Conservation (phyloP, 2,888 invertebrate genomes). For the Sarcophaga subvicina region DNA sequence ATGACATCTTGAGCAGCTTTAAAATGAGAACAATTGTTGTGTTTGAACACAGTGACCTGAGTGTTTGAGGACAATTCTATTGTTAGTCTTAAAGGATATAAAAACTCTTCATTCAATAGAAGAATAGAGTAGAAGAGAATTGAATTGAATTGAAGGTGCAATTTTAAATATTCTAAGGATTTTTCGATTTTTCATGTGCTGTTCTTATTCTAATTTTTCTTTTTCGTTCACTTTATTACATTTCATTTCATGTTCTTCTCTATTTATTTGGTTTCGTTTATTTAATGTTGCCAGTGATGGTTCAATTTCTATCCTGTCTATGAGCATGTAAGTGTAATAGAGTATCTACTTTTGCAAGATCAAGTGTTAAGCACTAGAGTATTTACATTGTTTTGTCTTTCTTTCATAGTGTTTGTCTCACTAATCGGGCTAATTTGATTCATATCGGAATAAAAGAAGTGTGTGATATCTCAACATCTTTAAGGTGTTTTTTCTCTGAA, state of each 20-base stretch:
- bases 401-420: constrained; percentile 19
- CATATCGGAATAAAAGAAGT: constrained; percentile 22
- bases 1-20: constrained; percentile 55
- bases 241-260: not conserved
- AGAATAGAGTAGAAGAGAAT: too few relatives aligned
- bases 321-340: not conserved
- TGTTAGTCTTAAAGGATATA: constrained; percentile 30
- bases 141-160: constrained; percentile 53
- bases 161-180: constrained; percentile 26
- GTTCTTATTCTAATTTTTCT: constrained; percentile 41
- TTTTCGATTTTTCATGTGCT: constrained; percentile 40
- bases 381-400: constrained; percentile 53
- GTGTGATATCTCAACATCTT: constrained; percentile 33
- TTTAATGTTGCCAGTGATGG: constrained; percentile 20
- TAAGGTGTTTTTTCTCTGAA: constrained; percentile 43
- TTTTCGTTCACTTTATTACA: constrained; percentile 55
- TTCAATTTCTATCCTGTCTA: not conserved
- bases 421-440: constrained; percentile 62
- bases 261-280: not conserved
- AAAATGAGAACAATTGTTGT: constrained; percentile 48
- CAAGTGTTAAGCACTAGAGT: constrained; percentile 60
- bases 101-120: constrained; percentile 24
- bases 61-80: constrained; percentile 45
- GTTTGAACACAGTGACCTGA: constrained; percentile 41
- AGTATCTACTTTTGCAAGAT: constrained; percentile 29